Conservation (phyloP, 2,888 invertebrate genomes). For the Stramonita haemastoma region DNA sequence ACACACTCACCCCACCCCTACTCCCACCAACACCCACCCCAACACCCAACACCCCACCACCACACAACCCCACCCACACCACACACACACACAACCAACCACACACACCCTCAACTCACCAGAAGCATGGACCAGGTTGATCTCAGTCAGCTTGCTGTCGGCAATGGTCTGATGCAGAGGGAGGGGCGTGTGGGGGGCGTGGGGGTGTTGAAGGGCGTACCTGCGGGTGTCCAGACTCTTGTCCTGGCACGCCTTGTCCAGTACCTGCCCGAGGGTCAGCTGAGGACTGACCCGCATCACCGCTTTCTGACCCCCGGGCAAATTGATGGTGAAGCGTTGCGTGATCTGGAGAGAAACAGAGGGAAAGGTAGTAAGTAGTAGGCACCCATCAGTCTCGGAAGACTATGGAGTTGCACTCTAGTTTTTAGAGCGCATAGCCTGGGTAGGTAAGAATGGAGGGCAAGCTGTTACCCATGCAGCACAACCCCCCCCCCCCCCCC, state of each 20-base stretch:
- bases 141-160: slow-evolving; percentile 61
- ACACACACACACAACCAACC: too few relatives aligned
- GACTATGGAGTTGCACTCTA: too few relatives aligned
- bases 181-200: slow-evolving; percentile 76
- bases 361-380: too few relatives aligned
- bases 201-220: slow-evolving; percentile 88
- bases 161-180: slow-evolving; percentile 59
- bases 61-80: too few relatives aligned
- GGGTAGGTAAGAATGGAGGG: too few relatives aligned
- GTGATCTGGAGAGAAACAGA: slow-evolving; percentile 71
- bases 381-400: too few relatives aligned
- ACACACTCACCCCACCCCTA: too few relatives aligned
- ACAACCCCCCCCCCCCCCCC: too few relatives aligned
- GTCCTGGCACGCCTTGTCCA: slow-evolving; percentile 86
- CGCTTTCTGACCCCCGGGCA: slow-evolving; percentile 88
- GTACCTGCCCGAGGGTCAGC: slow-evolving; percentile 84
- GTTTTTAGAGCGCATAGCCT: too few relatives aligned
- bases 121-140: slow-evolving; percentile 63
- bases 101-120: background rate
- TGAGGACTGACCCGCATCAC: slow-evolving; percentile 87
- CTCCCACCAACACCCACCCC: too few relatives aligned
- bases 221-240: slow-evolving; percentile 85
- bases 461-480: too few relatives aligned
- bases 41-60: too few relatives aligned
- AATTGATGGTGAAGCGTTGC: slow-evolving; percentile 81